phyloP scores from a whole-genome alignment of 1,140 invertebrate species.

The Globodera rostochiensis region DNA sequence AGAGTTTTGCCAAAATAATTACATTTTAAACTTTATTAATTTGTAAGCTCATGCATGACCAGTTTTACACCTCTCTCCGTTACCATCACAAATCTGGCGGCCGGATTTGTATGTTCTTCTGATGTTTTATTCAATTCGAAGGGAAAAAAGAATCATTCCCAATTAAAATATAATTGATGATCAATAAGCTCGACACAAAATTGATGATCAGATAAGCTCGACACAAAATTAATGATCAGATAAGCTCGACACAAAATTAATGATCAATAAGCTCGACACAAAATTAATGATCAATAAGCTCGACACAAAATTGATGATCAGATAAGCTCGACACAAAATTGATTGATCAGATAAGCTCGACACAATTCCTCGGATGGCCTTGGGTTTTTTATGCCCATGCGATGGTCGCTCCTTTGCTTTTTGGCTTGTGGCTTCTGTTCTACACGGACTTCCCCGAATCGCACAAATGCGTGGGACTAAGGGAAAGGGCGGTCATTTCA shows the following conservation, averaged over 20 bases:
- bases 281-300: no score
- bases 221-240: no score
- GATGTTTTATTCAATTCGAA: not conserved
- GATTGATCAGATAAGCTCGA: not conserved
- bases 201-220: no score
- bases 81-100: conserved; percentile 13
- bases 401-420: conserved; percentile 11
- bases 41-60: conserved; percentile 22
- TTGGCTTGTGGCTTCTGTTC: conserved; percentile 41
- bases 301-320: no score
- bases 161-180: no score
- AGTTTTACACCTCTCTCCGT: conserved; percentile 11
- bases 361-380: conserved; percentile 42
- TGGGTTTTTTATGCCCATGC: conserved; percentile 31
- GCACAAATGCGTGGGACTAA: conserved; percentile 29
- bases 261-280: no score
- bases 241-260: no score
- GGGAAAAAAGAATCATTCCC: no score
- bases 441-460: conserved; percentile 46
- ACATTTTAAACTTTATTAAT: not conserved
- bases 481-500: conserved; percentile 32
- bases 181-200: no score
- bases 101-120: not conserved
- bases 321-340: no score
- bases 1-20: not conserved